phyloP scores from a whole-genome alignment of 2,888 invertebrate species.

The Microctonus aethiopoides region DNA sequence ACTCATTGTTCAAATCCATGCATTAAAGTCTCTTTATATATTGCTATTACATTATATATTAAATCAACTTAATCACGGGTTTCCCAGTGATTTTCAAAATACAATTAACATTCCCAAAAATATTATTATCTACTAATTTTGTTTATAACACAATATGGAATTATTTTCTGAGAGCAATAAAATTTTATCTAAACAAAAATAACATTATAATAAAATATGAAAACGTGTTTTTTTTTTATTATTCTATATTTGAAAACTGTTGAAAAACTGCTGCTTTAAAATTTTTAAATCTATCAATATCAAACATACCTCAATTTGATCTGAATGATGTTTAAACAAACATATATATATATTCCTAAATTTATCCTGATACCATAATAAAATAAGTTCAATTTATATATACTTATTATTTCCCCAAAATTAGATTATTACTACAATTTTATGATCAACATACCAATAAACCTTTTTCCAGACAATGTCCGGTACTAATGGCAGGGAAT shows the following conservation, averaged over 20 bases:
- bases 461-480: background rate
- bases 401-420: too few species aligned
- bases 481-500: background rate
- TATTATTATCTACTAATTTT: too few species aligned
- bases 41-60: background rate
- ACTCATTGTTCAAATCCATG: constrained; percentile 5
- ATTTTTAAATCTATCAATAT: too few species aligned
- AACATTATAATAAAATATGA: too few species aligned
- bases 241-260: too few species aligned
- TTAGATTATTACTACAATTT: background rate
- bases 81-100: background rate
- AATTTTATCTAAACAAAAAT: background rate
- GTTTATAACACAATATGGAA: background rate
- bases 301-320: too few species aligned
- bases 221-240: too few species aligned
- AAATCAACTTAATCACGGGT: background rate
- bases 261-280: too few species aligned
- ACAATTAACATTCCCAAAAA: background rate
- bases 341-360: background rate
- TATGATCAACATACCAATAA: background rate
- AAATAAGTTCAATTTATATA: too few species aligned
- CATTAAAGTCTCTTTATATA: constrained; percentile 34
- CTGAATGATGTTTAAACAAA: background rate
- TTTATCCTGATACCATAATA: background rate
- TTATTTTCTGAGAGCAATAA: background rate